Percentiles rank a stretch among this genome's conserved stretches.
Conservation (phyloP, 2,888 invertebrate genomes). For the Orthosia incerta region DNA sequence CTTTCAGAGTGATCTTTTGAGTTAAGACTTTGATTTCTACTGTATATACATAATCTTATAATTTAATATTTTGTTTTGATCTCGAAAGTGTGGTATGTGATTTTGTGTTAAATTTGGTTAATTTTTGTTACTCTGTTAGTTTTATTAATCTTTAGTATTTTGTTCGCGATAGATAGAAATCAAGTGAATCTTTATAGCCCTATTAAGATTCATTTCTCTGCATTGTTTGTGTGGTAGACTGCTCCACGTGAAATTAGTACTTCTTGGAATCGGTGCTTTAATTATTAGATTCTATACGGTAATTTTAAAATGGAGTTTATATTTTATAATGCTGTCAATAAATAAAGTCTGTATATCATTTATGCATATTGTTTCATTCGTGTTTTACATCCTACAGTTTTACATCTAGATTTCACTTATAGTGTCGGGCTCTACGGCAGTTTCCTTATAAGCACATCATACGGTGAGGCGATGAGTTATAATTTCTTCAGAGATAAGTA, state of each 20-base stretch:
- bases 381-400: not conserved
- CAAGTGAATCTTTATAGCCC: no score
- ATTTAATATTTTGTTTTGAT: conserved; percentile 14
- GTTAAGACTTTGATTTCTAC: conserved; percentile 19
- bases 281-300: conserved; percentile 13
- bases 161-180: not conserved
- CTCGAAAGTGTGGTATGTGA: conserved; percentile 23
- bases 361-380: not conserved
- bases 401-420: not conserved
- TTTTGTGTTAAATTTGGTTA: conserved; percentile 26
- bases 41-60: not conserved
- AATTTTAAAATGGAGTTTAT: conserved; percentile 22
- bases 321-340: conserved; percentile 14
- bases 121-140: conserved; percentile 31
- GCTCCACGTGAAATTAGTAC: not conserved
- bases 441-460: not conserved
- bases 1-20: conserved; percentile 69
- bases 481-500: not conserved
- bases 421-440: not conserved
- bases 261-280: conserved; percentile 8
- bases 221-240: not conserved
- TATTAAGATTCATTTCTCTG: not conserved
- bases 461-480: not conserved
- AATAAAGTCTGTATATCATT: conserved; percentile 15
- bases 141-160: not conserved